Evolutionary conservation across 2,113 vertebrate genomes (phyloP), one percentile per base, ranked within the genome.

Genomic region (Coptodon rendalli): DNA sequence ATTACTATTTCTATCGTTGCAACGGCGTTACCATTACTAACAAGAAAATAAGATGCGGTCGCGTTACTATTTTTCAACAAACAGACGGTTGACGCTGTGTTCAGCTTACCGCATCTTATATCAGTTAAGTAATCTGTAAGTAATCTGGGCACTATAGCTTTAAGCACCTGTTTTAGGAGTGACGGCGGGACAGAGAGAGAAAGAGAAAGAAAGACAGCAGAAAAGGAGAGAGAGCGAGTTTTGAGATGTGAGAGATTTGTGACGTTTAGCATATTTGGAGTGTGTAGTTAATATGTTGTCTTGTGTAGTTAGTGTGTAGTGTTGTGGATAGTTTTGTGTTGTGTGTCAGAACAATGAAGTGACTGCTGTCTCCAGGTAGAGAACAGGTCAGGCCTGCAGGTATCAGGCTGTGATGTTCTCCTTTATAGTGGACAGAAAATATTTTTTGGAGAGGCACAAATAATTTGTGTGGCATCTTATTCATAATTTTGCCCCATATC

Each of bases 171-270:
- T 59, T 59, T 59, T 31, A 59, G 57, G 27, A 59, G 27, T 31
- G 56, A 59, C 0, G 12, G 2, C 0, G 0, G 24, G 53, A 56
- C 22, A 56, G n/a, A 22, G 29, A 29, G 29, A 29, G 1, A 53
- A 3, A 50, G 48, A 17, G 50, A 54, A 0, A 54, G 53, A 56
- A 1, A 56, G 53, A 24, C 1, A 13, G 53, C 22, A 56, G 54
- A 56, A 27, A 56, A 13, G 13, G 54, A 27, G 24, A 27, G 4
- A 27, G 54, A 57, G 54, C 2, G 7, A 29, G 56, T 27, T 54
- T 54, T 54, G 2, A 56, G 11, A 24, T 22, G n/a, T 54, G 56
- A 3, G 24, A 59, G 24, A 59, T 57, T 57, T 56, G 12, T 7
- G 22, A 27, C 6, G 4, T 13, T 56, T 56, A 54, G 10, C 52